Evolutionary conservation across 2,888 invertebrate species (phyloP), one percentile per base, ranked within the genome.

Genomic region (Bruchidius siliquastri): DNA sequence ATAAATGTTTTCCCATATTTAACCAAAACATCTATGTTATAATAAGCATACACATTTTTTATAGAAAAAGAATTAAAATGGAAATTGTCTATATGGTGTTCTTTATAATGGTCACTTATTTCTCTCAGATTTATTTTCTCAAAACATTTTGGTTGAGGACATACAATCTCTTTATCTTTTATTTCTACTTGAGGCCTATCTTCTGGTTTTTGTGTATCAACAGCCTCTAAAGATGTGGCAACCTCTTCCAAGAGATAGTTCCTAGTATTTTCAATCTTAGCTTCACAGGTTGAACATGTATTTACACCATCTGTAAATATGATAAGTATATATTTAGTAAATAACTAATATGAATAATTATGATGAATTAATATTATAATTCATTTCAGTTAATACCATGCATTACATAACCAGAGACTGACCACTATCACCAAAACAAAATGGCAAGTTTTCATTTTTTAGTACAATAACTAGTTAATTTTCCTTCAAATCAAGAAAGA

Each of bases 231-330:
- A 10, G 21, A 21, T 68, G 21, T 20, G 22, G 21, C 68, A 22
- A 74, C 75, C 21, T 78, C 78, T 71, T 78, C 78, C 18, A 78
- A 68, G 6, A 74, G 71, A 20, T 75, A 77, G 71, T 78, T 78
- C 32, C 78, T 76, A 21, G 76, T 77, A 21, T 71, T 73, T n/a
- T 78, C 75, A 67, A 78, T 72, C 22, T 73, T 71, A 13, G 73
- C 71, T 26, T 77, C 76, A 69, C 78, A 78, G 1, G 71, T 72
- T 10, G 69, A 26, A 72, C 78, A 78, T 21, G 76, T 74, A 0
- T 72, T 69, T 70, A n/a, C 67, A 32, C 30, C 49, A 49, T 49
- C 49, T 49, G 13, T 13, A 49, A 49, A 49, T 13, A 13, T 13
- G 8, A 49, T 6, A 30, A 30, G 1, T 18, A 49, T 18, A 13